Evolutionary conservation across 2,888 invertebrate species (phyloP).

Genomic region (Tetramorium bicarinatum): DNA sequence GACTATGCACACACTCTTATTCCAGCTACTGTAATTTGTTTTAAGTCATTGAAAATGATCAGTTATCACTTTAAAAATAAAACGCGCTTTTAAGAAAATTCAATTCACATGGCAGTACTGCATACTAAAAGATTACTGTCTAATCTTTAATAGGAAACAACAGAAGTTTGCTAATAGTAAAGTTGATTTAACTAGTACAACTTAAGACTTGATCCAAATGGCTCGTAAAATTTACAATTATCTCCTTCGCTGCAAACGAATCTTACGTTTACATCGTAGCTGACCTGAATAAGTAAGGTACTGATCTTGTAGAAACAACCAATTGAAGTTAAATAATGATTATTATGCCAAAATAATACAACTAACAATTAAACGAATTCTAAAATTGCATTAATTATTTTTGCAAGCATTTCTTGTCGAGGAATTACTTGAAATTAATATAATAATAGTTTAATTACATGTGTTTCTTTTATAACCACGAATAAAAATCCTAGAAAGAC

Average conservation of each 20-base stretch:
- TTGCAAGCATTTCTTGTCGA: neutral
- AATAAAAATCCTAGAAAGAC: neutral
- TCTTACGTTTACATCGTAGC: neutral
- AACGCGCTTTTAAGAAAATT: neutral
- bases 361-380: neutral
- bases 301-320: neutral
- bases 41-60: neutral
- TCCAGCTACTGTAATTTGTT: neutral
- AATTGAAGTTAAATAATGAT: slow-evolving; percentile 11
- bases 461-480: too few relatives aligned
- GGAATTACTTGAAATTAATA: neutral
- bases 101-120: neutral
- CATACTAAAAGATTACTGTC: slow-evolving; percentile 21
- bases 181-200: neutral
- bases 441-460: neutral
- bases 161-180: neutral
- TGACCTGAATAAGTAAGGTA: neutral
- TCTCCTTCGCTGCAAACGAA: slow-evolving; percentile 47
- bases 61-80: slow-evolving; percentile 20
- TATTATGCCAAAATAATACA: neutral
- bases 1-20: neutral
- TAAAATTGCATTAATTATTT: neutral
- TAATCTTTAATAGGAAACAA: neutral
- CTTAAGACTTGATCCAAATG: slow-evolving; percentile 51
- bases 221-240: slow-evolving; percentile 73